Evolutionary conservation across 2,113 vertebrate species (phyloP).

Genomic region (Rhineura floridana): DNA sequence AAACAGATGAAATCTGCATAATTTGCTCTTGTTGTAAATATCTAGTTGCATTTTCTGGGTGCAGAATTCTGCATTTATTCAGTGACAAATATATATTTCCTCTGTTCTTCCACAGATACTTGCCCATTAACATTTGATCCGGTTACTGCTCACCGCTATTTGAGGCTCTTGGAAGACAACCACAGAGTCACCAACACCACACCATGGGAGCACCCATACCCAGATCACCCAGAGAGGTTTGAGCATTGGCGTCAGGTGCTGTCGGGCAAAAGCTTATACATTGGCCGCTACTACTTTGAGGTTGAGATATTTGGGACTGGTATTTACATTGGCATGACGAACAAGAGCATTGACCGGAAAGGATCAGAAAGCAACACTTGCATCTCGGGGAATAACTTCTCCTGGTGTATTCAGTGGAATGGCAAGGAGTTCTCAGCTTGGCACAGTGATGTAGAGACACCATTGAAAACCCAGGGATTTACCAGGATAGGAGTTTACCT

Average conservation of each 20-base stretch:
- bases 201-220: slow-evolving; percentile 83
- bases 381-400: slow-evolving; percentile 79
- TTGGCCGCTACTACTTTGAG: slow-evolving; percentile 78
- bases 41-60: background rate
- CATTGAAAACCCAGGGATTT: slow-evolving; percentile 65
- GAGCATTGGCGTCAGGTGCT: slow-evolving; percentile 80
- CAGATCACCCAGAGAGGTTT: slow-evolving; percentile 76
- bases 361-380: slow-evolving; percentile 73
- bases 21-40: background rate
- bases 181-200: slow-evolving; percentile 78
- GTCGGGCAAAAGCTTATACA: slow-evolving; percentile 78
- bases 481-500: slow-evolving; percentile 74
- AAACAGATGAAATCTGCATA: background rate
- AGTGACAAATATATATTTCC: background rate
- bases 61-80: background rate
- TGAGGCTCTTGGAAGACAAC: slow-evolving; percentile 83
- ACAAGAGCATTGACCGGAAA: slow-evolving; percentile 77
- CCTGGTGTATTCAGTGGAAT: slow-evolving; percentile 78
- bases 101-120: slow-evolving; percentile 67
- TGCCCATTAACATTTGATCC: slow-evolving; percentile 69
- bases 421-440: slow-evolving; percentile 77
- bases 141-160: slow-evolving; percentile 82
- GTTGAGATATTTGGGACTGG: slow-evolving; percentile 75
- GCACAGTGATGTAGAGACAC: slow-evolving; percentile 74
- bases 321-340: slow-evolving; percentile 74